These are phyloP conservation scores for Hololepta plana DNA, from an alignment of 2,888 invertebrate species.

Conservation along the genomic window DNA sequence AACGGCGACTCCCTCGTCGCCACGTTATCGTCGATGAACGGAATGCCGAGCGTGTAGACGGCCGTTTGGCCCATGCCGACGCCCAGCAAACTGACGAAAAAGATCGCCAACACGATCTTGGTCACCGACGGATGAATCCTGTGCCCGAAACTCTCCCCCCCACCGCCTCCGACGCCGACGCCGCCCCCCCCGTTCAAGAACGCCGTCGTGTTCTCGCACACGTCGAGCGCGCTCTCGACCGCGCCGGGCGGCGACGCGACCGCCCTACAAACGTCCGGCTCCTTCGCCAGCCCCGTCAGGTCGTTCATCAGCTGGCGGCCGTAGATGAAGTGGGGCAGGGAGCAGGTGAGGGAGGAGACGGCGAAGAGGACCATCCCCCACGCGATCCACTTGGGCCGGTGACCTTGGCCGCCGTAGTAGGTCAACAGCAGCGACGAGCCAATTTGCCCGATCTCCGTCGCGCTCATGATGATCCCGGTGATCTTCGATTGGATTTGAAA, in stretches of 20 bases:
- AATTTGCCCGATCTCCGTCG: conserved; percentile 86
- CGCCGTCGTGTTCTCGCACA: not conserved
- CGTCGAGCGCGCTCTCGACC: not conserved
- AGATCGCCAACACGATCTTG: conserved; percentile 67
- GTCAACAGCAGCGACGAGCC: conserved; percentile 74
- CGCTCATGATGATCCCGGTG: conserved; percentile 75
- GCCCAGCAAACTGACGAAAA: conserved; percentile 72
- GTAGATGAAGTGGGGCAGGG: conserved; percentile 73
- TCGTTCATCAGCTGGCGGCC: conserved; percentile 52
- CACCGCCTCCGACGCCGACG: no score
- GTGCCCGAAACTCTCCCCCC: no score
- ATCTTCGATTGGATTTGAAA: conserved; percentile 85
- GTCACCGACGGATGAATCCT: conserved; percentile 58
- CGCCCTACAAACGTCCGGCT: conserved; percentile 26
- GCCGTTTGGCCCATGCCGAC: conserved; percentile 88
- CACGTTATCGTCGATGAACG: conserved; percentile 88
- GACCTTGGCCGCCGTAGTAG: conserved; percentile 81
- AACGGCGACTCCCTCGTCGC: conserved; percentile 81
- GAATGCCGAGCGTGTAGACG: conserved; percentile 80
- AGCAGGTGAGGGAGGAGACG: conserved; percentile 68
- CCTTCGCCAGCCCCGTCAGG: conserved; percentile 22
- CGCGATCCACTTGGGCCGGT: conserved; percentile 85
- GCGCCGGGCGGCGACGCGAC: conserved; percentile 3
- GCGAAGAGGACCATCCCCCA: conserved; percentile 83
- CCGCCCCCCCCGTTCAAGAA: no score